Base-by-base conservation (phyloP, 2,113 vertebrate genomes). In the Oplegnathus fasciatus region DNA sequence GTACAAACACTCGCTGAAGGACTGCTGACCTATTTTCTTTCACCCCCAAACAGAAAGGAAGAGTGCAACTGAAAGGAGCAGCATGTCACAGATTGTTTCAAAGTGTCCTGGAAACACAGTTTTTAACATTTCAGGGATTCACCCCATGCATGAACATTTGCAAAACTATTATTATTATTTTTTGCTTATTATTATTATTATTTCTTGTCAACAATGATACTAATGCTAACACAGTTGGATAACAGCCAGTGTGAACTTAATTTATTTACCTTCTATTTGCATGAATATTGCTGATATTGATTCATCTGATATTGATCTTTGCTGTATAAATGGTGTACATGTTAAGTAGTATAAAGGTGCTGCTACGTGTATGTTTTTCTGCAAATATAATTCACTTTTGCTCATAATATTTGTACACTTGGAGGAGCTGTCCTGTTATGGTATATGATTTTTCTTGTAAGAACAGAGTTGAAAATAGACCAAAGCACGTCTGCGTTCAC, bases 11-110 rank as follows among this genome's bases (percentile, higher is more conserved):
- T 24, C 14, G 32, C 32, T 32, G 2, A 7, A 74, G n/a, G 52
- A 80, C 64, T 8, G 83, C 75, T 77, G 81, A 82, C 69, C 78
- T 61, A 70, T 44, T 81, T 28, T n/a, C n/a, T 15, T 18, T 0
- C 14, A 20, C 17, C 20, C 24, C 22, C 44, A 15, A 40, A 48
- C 60, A 24, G 20, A 84, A 34, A 80, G 10, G 20, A 65, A 66
- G 30, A 80, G n/a, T 61, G 30, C 14, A 60, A 22, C 75, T 40
- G 44, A 75, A 24, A 78, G 78, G 32, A 71, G 48, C 34, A 40
- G 52, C 24, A 5, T 37, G 70, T 82, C 65, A 78, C 46, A 22
- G 28, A 14, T 0, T 1, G 78, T 37, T 75, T 42, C 30, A 26
- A 55, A 20, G 52, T 50, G 79, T 54, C 72, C 57, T 17, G 46